These are phyloP conservation scores for Tringa solitaria DNA, from an alignment of 2,113 vertebrate genomes.

Conservation along the genomic window DNA sequence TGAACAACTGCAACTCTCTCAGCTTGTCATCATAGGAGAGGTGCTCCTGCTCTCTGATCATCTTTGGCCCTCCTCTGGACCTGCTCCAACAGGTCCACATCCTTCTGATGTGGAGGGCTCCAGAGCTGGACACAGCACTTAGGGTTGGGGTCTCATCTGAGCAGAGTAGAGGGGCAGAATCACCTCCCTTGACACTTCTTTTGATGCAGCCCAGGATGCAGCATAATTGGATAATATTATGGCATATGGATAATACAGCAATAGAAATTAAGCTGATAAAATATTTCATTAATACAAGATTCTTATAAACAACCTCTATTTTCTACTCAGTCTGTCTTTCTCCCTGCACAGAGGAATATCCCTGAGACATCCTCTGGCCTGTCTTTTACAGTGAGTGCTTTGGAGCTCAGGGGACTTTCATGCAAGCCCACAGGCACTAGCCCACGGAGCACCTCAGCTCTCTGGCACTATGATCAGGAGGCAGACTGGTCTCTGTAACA, in stretches of 20 bases:
- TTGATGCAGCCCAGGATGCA: not conserved
- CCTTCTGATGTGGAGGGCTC: not conserved
- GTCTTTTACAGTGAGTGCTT: not conserved
- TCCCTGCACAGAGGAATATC: not conserved
- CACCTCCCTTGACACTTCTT: not conserved
- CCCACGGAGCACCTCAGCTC: not conserved
- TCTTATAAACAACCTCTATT: not conserved
- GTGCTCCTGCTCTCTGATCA: not conserved
- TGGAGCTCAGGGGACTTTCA: not conserved
- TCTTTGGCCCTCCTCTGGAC: not conserved
- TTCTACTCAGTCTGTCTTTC: not conserved
- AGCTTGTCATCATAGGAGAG: not conserved
- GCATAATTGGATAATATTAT: not conserved
- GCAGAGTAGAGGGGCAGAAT: not conserved
- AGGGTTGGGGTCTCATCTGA: not conserved
- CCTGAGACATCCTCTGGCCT: not conserved
- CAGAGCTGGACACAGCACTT: not conserved
- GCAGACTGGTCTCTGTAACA: not conserved
- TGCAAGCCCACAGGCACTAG: not conserved
- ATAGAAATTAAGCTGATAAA: not conserved
- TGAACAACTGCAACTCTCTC: not conserved
- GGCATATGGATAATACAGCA: not conserved
- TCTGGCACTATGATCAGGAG: not conserved
- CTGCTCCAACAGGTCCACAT: not conserved
- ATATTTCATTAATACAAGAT: not conserved